phyloP scores from a whole-genome alignment of 2,797 vertebrate genomes.

The Hozukius guyotensis region DNA sequence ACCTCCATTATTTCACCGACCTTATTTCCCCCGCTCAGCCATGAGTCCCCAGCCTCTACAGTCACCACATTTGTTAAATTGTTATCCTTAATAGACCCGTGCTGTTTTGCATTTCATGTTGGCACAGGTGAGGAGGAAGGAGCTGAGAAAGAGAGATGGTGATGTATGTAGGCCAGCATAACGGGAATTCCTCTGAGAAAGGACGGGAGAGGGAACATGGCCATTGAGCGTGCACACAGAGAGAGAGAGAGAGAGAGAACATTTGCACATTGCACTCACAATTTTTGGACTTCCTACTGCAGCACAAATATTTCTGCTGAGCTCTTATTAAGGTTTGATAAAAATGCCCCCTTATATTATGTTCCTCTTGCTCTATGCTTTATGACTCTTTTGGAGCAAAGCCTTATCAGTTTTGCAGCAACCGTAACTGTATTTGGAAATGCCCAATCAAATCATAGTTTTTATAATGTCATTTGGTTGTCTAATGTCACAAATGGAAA shows the following conservation, averaged over 20 bases:
- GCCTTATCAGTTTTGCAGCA: neutral
- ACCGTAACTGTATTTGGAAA: neutral
- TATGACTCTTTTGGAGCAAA: neutral
- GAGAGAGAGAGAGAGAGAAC: neutral
- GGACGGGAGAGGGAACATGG: neutral
- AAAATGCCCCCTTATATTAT: slow-evolving; percentile 1
- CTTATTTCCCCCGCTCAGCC: slow-evolving; percentile 48
- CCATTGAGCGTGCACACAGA: neutral
- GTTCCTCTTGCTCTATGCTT: neutral
- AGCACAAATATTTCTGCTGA: slow-evolving; percentile 34
- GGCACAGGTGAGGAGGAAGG: slow-evolving; percentile 38
- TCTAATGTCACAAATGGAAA: neutral
- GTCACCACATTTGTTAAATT: slow-evolving; percentile 33
- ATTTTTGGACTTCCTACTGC: slow-evolving; percentile 4
- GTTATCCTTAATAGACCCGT: slow-evolving; percentile 41
- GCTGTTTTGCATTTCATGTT: slow-evolving; percentile 27
- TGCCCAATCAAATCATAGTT: neutral
- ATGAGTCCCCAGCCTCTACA: slow-evolving; percentile 3
- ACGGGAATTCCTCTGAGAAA: slow-evolving; percentile 34
- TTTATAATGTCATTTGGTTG: neutral
- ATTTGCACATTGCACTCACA: slow-evolving; percentile 2
- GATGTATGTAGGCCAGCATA: slow-evolving; percentile 54
- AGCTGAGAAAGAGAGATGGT: slow-evolving; percentile 40
- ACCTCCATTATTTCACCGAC: slow-evolving; percentile 39
- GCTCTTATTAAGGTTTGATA: slow-evolving; percentile 11